Conservation (phyloP, 2,888 invertebrate species). For the Pollenia griseotomentosa region DNA sequence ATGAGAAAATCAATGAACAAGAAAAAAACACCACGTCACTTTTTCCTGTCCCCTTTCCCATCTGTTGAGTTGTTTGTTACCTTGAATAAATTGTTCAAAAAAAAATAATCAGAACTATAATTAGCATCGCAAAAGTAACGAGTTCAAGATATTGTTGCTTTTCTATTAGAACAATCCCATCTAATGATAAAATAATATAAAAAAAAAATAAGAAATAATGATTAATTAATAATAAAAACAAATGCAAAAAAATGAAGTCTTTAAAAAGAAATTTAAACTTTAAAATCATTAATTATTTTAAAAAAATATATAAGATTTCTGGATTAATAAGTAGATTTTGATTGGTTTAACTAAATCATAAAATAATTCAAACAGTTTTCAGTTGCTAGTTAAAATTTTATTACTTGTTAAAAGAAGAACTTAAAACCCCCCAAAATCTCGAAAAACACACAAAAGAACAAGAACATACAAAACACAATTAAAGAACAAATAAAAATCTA, state of each 20-base stretch:
- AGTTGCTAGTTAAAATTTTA: too few species aligned
- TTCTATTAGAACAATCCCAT: slow-evolving; percentile 15
- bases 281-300: too few species aligned
- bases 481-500: background rate
- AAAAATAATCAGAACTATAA: background rate
- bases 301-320: too few species aligned
- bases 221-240: background rate
- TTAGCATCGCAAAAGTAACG: background rate
- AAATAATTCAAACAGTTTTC: too few species aligned
- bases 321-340: too few species aligned
- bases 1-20: slow-evolving; percentile 48
- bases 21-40: slow-evolving; percentile 9
- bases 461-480: too few species aligned
- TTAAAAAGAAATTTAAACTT: slow-evolving; percentile 29
- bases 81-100: background rate
- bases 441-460: too few species aligned
- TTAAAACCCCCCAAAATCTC: too few species aligned
- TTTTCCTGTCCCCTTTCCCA: background rate
- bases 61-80: slow-evolving; percentile 12
- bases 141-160: background rate
- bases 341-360: too few species aligned
- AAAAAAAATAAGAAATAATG: too few species aligned
- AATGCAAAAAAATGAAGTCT: background rate
- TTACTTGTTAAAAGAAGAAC: too few species aligned
- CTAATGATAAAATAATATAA: slow-evolving; percentile 21